Evolutionary conservation across 2,888 invertebrate genomes (phyloP).

Genomic region (Steinernema hermaphroditum): DNA sequence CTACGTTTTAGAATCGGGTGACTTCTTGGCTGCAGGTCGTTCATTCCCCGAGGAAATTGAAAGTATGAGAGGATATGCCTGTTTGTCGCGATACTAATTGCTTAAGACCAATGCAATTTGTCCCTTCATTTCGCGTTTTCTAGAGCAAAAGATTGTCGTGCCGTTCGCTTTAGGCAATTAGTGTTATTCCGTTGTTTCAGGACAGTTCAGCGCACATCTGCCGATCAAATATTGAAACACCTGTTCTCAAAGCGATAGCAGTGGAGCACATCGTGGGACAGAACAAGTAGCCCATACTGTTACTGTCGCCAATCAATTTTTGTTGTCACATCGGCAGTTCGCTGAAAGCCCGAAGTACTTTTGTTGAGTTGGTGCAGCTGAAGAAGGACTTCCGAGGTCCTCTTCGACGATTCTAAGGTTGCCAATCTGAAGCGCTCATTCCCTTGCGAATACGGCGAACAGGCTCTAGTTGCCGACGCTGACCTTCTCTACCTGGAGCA

Average conservation of each 20-base stretch:
- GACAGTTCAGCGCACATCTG: conserved; percentile 13
- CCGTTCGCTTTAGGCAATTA: background rate
- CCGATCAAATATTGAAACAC: conserved; percentile 28
- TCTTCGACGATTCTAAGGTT: background rate
- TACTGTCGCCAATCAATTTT: too few species aligned
- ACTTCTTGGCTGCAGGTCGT: background rate
- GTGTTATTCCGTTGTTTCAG: conserved; percentile 12
- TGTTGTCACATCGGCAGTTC: too few species aligned
- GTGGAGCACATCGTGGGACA: background rate
- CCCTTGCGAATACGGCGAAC: conserved; percentile 18
- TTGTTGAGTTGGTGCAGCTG: background rate
- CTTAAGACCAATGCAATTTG: background rate
- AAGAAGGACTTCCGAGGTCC: conserved; percentile 16
- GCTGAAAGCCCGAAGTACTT: background rate
- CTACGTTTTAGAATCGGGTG: too few species aligned
- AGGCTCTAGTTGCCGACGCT: conserved; percentile 20
- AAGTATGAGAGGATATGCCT: conserved; percentile 1
- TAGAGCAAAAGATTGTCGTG: background rate
- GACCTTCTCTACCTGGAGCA: conserved; percentile 34
- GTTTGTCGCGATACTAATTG: conserved; percentile 22
- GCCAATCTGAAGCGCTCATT: conserved; percentile 28
- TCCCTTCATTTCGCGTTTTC: background rate
- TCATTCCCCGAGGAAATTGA: conserved; percentile 13
- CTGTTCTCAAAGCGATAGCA: background rate
- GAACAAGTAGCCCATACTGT: too few species aligned